These are phyloP conservation scores for Sinhomidia bicolor DNA, from an alignment of 2,888 invertebrate genomes.

Conservation along the genomic window DNA sequence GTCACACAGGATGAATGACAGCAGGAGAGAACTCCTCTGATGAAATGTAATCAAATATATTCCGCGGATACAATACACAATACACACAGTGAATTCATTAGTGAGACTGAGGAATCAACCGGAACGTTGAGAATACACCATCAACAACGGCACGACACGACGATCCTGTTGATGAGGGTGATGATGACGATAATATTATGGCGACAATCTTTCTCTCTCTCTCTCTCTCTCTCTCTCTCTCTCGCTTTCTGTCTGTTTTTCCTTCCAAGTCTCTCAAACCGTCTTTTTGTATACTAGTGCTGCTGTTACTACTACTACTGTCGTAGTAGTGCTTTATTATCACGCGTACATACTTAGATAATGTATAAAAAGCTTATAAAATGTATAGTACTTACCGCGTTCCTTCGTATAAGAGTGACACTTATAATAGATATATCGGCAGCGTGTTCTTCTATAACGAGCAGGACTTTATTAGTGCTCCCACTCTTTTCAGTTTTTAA, in stretches of 20 bases:
- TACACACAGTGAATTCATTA: slow-evolving; percentile 70
- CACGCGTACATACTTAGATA: neutral
- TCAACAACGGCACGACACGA: slow-evolving; percentile 69
- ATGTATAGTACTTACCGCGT: neutral
- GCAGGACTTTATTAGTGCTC: slow-evolving; percentile 58
- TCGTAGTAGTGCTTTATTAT: slow-evolving; percentile 34
- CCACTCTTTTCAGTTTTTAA: slow-evolving; percentile 75
- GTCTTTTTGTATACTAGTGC: slow-evolving; percentile 43
- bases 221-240: slow-evolving; percentile 63
- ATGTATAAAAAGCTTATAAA: neutral
- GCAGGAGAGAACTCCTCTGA: slow-evolving; percentile 73
- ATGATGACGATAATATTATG: slow-evolving; percentile 72
- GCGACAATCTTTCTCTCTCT: slow-evolving; percentile 68
- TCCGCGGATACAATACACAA: slow-evolving; percentile 63
- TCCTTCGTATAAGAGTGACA: neutral
- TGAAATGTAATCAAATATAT: slow-evolving; percentile 73
- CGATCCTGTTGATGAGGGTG: slow-evolving; percentile 72
- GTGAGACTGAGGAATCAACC: slow-evolving; percentile 71
- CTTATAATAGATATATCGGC: slow-evolving; percentile 1
- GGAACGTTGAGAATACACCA: slow-evolving; percentile 69
- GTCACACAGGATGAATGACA: slow-evolving; percentile 73
- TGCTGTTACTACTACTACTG: neutral
- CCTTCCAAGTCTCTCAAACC: slow-evolving; percentile 58
- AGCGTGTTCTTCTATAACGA: slow-evolving; percentile 47
- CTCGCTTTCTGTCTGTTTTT: slow-evolving; percentile 49